phyloP scores from a whole-genome alignment of 35 echinoderm and acorn worm species.

The Hemicentrotus pulcherrimus region DNA sequence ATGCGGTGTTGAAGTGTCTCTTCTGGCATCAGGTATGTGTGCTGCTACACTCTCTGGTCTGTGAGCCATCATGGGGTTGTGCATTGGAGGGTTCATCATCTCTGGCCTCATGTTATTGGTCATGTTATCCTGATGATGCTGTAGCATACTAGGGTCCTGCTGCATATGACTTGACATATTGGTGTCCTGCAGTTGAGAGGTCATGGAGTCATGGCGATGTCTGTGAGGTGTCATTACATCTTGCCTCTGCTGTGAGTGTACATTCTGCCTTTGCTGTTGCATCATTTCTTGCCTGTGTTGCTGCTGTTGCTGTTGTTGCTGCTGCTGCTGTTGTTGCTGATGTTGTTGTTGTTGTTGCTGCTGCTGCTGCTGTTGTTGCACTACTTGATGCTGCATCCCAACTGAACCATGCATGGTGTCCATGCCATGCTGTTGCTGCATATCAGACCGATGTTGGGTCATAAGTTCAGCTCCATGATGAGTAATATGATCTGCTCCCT shows the following conservation, averaged over 20 bases:
- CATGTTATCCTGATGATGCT: conserved; percentile 36
- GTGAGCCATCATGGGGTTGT: conserved; percentile 25
- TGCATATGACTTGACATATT: conserved; percentile 43
- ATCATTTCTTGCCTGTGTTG: conserved; percentile 27
- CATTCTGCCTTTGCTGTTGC: conserved; percentile 20
- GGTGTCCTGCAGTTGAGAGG: background rate
- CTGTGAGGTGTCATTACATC: conserved; percentile 32
- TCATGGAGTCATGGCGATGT: conserved; percentile 45
- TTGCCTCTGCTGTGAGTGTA: conserved; percentile 36
- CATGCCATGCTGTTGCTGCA: conserved; percentile 62
- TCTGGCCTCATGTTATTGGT: background rate
- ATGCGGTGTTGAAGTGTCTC: conserved; percentile 44
- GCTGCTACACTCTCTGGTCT: conserved; percentile 35
- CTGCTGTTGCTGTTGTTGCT: conserved; percentile 66
- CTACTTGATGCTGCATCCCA: conserved; percentile 70
- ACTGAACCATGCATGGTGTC: conserved; percentile 64
- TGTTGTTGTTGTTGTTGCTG: conserved; percentile 64
- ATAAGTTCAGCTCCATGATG: conserved; percentile 52
- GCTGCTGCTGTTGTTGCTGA: conserved; percentile 58
- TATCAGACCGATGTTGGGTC: conserved; percentile 40
- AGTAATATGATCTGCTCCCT: background rate
- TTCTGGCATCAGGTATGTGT: background rate
- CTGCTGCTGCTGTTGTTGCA: conserved; percentile 63
- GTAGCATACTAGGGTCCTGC: conserved; percentile 8
- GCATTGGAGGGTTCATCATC: conserved; percentile 38